These are phyloP conservation scores for Crenichthys baileyi DNA, from an alignment of 2,797 vertebrate genomes.

Conservation along the genomic window DNA sequence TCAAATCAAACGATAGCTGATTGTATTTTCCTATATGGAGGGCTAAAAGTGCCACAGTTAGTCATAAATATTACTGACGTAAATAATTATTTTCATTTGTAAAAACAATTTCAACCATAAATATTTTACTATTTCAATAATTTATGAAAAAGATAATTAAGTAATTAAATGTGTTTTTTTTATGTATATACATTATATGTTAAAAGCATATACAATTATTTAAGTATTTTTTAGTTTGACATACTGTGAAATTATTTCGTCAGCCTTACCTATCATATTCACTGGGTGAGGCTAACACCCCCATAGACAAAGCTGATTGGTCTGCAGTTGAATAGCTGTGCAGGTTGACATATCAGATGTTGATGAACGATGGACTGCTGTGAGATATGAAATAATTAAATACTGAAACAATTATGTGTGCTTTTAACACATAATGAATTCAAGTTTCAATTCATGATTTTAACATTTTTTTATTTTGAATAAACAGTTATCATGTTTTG, in stretches of 20 bases:
- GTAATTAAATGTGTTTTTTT: too few species aligned
- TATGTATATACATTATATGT: neutral
- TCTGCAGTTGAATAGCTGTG: neutral
- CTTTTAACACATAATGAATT: neutral
- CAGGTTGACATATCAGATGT: neutral
- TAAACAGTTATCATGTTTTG: neutral
- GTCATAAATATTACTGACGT: too few species aligned
- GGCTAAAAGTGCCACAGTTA: neutral
- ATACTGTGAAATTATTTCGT: neutral
- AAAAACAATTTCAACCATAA: too few species aligned
- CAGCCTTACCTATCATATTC: neutral
- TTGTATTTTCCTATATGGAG: neutral
- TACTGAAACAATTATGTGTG: neutral
- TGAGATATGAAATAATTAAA: neutral
- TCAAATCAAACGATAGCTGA: neutral
- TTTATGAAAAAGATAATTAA: too few species aligned
- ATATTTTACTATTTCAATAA: too few species aligned
- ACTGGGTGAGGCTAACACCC: neutral
- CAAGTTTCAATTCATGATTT: neutral
- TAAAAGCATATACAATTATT: neutral
- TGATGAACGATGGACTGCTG: neutral
- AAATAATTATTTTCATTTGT: too few species aligned
- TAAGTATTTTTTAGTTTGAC: neutral
- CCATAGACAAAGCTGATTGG: neutral
- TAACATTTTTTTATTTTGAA: neutral